Evolutionary conservation across 2,113 vertebrate species (phyloP).

Genomic region (Gasterosteus nipponicus): DNA sequence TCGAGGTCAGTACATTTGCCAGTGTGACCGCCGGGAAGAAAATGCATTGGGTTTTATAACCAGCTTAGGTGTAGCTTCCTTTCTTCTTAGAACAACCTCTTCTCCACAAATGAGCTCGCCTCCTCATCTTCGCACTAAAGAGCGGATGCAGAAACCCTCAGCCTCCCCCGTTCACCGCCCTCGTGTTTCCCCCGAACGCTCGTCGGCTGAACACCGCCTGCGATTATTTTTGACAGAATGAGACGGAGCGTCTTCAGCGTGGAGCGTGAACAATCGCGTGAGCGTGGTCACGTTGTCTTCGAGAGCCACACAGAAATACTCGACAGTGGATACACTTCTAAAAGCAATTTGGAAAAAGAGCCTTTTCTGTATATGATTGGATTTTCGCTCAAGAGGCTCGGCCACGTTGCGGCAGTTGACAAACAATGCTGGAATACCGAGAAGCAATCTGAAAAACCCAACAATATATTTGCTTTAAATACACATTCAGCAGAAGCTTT

Average conservation of each 20-base stretch:
- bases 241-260: conserved; percentile 26
- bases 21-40: conserved; percentile 17
- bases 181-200: conserved; percentile 45
- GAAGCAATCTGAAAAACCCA: conserved; percentile 50
- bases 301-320: conserved; percentile 32
- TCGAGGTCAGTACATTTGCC: conserved; percentile 60
- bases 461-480: conserved; percentile 37
- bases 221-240: conserved; percentile 58
- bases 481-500: conserved; percentile 28
- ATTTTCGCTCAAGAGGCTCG: conserved; percentile 50
- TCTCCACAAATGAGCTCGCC: conserved; percentile 44
- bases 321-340: conserved; percentile 51
- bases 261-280: conserved; percentile 41
- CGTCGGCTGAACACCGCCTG: conserved; percentile 47
- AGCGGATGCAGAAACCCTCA: conserved; percentile 40
- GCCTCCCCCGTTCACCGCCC: conserved; percentile 26
- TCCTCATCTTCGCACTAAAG: conserved; percentile 45
- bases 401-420: conserved; percentile 31
- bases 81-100: conserved; percentile 45
- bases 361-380: conserved; percentile 34
- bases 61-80: conserved; percentile 14
- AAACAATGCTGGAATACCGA: conserved; percentile 31
- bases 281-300: conserved; percentile 39
- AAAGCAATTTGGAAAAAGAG: conserved; percentile 41
- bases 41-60: conserved; percentile 53